phyloP scores from a whole-genome alignment of 2,888 invertebrate species.

The Leptodirus hochenwartii region DNA sequence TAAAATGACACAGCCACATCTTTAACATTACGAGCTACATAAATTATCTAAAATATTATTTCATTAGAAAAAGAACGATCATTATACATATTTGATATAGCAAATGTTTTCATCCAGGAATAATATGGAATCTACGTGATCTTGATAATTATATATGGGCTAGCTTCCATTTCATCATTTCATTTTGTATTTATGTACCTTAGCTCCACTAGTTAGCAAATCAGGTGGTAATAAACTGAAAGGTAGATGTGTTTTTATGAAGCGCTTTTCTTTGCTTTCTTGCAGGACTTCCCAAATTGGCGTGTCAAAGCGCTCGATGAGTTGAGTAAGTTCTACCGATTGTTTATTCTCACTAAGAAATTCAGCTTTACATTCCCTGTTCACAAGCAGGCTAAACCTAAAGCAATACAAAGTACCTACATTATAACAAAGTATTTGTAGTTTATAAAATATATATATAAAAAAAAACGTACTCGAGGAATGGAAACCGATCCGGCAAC shows the following conservation, averaged over 20 bases:
- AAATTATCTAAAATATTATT: slow-evolving; percentile 39
- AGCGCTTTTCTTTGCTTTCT: slow-evolving; percentile 31
- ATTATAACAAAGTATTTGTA: slow-evolving; percentile 3
- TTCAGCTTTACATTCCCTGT: slow-evolving; percentile 42
- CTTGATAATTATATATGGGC: neutral
- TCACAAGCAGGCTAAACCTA: slow-evolving; percentile 53
- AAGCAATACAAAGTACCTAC: slow-evolving; percentile 13
- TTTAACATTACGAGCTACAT: slow-evolving; percentile 71
- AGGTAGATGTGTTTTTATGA: slow-evolving; percentile 60
- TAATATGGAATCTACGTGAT: too few species aligned
- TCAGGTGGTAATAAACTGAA: slow-evolving; percentile 50
- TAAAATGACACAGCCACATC: slow-evolving; percentile 74
- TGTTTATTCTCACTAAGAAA: slow-evolving; percentile 39
- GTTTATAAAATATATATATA: slow-evolving; percentile 9
- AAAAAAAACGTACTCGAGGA: slow-evolving; percentile 49
- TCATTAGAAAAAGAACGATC: neutral
- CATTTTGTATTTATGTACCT: slow-evolving; percentile 21
- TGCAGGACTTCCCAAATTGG: slow-evolving; percentile 40
- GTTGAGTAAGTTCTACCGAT: slow-evolving; percentile 31
- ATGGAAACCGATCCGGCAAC: slow-evolving; percentile 52
- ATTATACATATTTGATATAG: neutral
- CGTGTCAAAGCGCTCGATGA: slow-evolving; percentile 37
- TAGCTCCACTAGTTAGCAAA: slow-evolving; percentile 33
- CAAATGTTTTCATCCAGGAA: too few species aligned
- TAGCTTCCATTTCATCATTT: slow-evolving; percentile 1